Percentiles rank a stretch among this genome's conserved stretches.
phyloP scores from a whole-genome alignment of 2,888 invertebrate genomes.

The Altica lythri region DNA sequence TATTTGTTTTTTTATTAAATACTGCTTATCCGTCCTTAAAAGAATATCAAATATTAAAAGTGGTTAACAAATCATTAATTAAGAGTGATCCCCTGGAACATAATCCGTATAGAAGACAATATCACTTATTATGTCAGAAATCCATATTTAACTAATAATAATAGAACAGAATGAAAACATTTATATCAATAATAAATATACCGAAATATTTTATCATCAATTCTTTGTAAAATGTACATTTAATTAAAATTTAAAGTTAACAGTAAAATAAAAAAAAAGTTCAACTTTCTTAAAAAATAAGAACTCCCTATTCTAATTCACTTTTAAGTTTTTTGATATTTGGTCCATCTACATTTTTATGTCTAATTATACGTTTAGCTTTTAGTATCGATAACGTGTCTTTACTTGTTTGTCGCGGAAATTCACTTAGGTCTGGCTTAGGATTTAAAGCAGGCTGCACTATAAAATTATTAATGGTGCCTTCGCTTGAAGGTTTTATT shows the following conservation, averaged over 20 bases:
- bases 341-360: constrained; percentile 47
- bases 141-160: too few relatives aligned
- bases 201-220: too few relatives aligned
- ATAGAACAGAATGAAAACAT: too few relatives aligned
- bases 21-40: too few relatives aligned
- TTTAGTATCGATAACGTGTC: constrained; percentile 55
- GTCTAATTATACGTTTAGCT: constrained; percentile 53
- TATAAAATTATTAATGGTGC: constrained; percentile 37
- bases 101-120: too few relatives aligned
- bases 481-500: constrained; percentile 43
- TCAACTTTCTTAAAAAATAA: too few relatives aligned
- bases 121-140: too few relatives aligned
- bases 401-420: constrained; percentile 47
- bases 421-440: constrained; percentile 50
- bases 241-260: constrained; percentile 15
- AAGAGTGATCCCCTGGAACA: too few relatives aligned
- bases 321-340: constrained; percentile 49
- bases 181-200: too few relatives aligned
- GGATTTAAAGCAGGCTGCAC: constrained; percentile 43
- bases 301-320: constrained; percentile 25
- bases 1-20: too few relatives aligned
- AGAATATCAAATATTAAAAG: too few relatives aligned
- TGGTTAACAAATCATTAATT: too few relatives aligned
- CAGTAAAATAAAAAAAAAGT: constrained; percentile 12
- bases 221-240: constrained; percentile 2